phyloP scores from a whole-genome alignment of 92 coral and sea anemone species.

The Scolanthus callimorphus region DNA sequence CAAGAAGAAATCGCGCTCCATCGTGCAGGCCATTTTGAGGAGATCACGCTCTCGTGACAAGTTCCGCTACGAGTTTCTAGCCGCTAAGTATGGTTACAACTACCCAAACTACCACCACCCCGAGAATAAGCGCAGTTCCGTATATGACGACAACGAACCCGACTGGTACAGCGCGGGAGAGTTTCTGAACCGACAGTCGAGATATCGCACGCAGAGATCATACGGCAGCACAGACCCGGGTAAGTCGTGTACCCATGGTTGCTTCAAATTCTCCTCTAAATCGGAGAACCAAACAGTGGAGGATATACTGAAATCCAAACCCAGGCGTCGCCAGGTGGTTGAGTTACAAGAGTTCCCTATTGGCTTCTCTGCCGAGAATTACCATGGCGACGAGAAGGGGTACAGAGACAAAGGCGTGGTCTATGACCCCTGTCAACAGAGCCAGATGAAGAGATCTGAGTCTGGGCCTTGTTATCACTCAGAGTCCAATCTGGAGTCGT shows the following conservation, averaged over 20 bases:
- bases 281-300: slow-evolving; percentile 34
- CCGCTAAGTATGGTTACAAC: slow-evolving; percentile 24
- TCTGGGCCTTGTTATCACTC: slow-evolving; percentile 1
- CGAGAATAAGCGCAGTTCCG: slow-evolving; percentile 15
- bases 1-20: slow-evolving; percentile 28
- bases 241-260: slow-evolving; percentile 3
- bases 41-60: slow-evolving; percentile 33
- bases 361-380: slow-evolving; percentile 20
- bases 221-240: slow-evolving; percentile 39
- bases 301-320: slow-evolving; percentile 27
- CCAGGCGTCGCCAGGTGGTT: slow-evolving; percentile 28
- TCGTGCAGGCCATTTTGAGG: slow-evolving; percentile 29
- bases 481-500: slow-evolving; percentile 21
- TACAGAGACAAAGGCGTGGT: slow-evolving; percentile 7
- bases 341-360: slow-evolving; percentile 35
- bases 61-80: slow-evolving; percentile 41
- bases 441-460: background rate
- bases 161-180: slow-evolving; percentile 45
- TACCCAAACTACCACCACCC: slow-evolving; percentile 14
- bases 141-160: slow-evolving; percentile 36
- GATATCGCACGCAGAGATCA: slow-evolving; percentile 15
- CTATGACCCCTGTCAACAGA: slow-evolving; percentile 12
- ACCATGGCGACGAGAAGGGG: slow-evolving; percentile 3
- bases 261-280: slow-evolving; percentile 3
- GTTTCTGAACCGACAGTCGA: slow-evolving; percentile 29